A percentile compares a stretch with the other conserved stretches of the same genome.
Evolutionary conservation across 2,113 vertebrate genomes (phyloP).

Genomic region (Lagopus leucura): DNA sequence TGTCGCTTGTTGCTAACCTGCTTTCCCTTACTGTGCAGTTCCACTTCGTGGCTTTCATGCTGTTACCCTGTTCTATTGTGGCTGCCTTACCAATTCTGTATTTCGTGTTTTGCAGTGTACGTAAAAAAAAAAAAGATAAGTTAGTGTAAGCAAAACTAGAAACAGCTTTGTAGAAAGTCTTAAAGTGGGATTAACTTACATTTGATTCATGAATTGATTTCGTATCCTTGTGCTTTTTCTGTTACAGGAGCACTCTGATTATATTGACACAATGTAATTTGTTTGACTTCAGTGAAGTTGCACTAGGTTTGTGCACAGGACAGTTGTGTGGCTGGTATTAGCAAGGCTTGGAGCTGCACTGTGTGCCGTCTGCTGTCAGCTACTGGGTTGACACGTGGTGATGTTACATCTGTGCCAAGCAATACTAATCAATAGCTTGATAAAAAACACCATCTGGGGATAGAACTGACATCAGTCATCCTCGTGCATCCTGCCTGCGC

Average conservation of each 20-base stretch:
- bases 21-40: not conserved
- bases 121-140: not conserved
- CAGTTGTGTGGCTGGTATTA: not conserved
- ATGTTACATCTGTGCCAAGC: not conserved
- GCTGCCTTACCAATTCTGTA: not conserved
- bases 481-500: not conserved
- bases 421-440: not conserved
- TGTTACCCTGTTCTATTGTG: not conserved
- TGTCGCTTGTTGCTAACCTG: not conserved
- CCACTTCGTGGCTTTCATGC: not conserved
- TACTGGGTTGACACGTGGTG: not conserved
- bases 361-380: not conserved
- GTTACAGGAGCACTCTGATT: not conserved
- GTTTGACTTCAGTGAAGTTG: not conserved
- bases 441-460: not conserved
- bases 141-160: not conserved
- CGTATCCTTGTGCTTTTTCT: not conserved
- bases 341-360: not conserved
- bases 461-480: not conserved
- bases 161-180: not conserved
- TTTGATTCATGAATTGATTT: not conserved
- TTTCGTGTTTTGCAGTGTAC: not conserved
- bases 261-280: not conserved
- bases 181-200: fast-evolving
- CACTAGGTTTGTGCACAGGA: fast-evolving